Base-by-base conservation (phyloP, 2,888 invertebrate genomes). In the Lymantria dispar region DNA sequence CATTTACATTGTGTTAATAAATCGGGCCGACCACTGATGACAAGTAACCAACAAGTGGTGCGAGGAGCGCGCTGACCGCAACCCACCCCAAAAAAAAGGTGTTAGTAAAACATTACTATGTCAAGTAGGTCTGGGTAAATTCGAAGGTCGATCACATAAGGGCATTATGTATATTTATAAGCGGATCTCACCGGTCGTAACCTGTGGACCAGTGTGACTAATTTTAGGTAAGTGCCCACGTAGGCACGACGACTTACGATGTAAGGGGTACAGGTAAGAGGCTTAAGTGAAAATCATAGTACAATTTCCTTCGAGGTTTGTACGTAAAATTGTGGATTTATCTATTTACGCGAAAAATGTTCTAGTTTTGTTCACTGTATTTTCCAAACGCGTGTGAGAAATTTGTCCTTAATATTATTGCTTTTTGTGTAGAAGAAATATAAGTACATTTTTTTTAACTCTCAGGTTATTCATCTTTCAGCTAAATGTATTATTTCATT, bases 151-250 rank as follows among this genome's bases (percentile, higher is more conserved):
- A 62, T 64, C 53, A 52, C 50, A 56, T 58, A 60, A 58, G 58
- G 54, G 46, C 52, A 51, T 58, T 12, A 38, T 12, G n/a, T 64
- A 65, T 67, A 72, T 73, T 68, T 70, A 66, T 73, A 70, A 70
- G 62, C 59, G 62, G 63, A 63, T 66, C 58, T 52, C 46, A 50
- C 56, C 58, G 63, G 54, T 61, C 66, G 63, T 62, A 54, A 66
- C 64, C 66, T 68, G 68, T 63, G 63, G 70, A 62, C 69, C 66
- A 60, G 62, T 72, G 70, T 69, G 71, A 72, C 76, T 76, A 74
- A 78, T 76, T 76, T 76, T 61, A 62, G 64, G 63, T 74, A 78
- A 79, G 78, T 79, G 78, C 76, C 74, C 79, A 78, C 79, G 79
- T 79, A 76, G 76, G 64, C 64, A 62, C 54, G 36, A 47, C 58